These are phyloP conservation scores for Tautogolabrus adspersus DNA, from an alignment of 2,113 vertebrate species.

Conservation along the genomic window DNA sequence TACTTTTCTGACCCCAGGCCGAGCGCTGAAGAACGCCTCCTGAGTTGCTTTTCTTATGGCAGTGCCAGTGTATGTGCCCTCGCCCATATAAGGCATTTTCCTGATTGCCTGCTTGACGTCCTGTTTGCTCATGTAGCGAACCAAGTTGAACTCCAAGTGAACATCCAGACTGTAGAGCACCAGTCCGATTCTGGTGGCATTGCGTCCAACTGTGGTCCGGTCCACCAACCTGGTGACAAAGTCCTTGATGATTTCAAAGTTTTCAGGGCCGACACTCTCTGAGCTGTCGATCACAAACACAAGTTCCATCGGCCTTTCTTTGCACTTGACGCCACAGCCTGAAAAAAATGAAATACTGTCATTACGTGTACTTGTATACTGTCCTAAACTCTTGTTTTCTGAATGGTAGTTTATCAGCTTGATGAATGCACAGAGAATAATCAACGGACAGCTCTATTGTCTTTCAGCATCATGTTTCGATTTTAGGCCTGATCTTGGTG, in stretches of 20 bases:
- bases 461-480: no score
- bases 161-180: conserved; percentile 92
- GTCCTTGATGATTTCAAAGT: conserved; percentile 94
- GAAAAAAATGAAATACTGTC: conserved; percentile 37
- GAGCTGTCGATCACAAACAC: conserved; percentile 96
- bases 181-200: conserved; percentile 90
- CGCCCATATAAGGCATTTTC: conserved; percentile 91
- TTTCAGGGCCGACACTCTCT: conserved; percentile 93
- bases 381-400: neutral
- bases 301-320: conserved; percentile 94
- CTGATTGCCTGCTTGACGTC: conserved; percentile 90
- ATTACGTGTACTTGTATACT: neutral
- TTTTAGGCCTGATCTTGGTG: no score
- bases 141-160: conserved; percentile 89
- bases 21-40: conserved; percentile 89
- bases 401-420: no score
- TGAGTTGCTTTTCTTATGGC: conserved; percentile 91
- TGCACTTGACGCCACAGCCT: conserved; percentile 94
- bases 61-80: conserved; percentile 92
- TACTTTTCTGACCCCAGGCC: conserved; percentile 88
- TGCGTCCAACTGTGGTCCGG: conserved; percentile 89
- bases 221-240: conserved; percentile 92
- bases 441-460: no score
- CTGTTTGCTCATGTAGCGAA: conserved; percentile 83
- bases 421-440: no score